phyloP scores from a whole-genome alignment of 2,888 invertebrate genomes.

The Sphaerophoria rueppellii region DNA sequence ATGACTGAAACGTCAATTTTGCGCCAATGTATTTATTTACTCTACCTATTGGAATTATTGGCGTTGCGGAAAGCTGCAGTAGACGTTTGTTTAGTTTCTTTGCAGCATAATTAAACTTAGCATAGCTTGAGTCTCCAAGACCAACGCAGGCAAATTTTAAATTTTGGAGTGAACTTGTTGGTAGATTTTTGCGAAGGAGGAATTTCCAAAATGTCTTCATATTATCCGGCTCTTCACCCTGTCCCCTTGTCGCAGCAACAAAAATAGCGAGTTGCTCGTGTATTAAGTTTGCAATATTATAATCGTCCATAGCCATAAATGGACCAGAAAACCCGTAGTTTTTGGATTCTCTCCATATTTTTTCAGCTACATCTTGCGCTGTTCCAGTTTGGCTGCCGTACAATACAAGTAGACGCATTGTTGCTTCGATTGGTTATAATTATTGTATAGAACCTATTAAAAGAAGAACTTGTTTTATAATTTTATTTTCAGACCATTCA shows the following conservation, averaged over 20 bases:
- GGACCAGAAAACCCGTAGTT: conserved; percentile 87
- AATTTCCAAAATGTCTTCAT: conserved; percentile 97
- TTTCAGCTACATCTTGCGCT: conserved; percentile 96
- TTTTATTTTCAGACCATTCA: no score
- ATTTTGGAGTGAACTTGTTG: conserved; percentile 85
- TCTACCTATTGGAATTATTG: conserved; percentile 87
- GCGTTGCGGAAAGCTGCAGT: conserved; percentile 89
- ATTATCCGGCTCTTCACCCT: conserved; percentile 98
- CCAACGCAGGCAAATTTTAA: conserved; percentile 93
- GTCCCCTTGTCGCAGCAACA: conserved; percentile 97
- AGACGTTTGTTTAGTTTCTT: conserved; percentile 94
- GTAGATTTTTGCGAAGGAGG: conserved; percentile 90
- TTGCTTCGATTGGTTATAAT: neutral
- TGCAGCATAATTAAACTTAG: conserved; percentile 96
- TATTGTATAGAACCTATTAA: no score
- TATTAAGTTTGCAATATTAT: conserved; percentile 86
- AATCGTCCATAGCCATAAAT: conserved; percentile 91
- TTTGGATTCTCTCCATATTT: conserved; percentile 93
- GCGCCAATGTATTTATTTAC: no score
- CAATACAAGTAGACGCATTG: conserved; percentile 86
- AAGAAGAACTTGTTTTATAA: no score
- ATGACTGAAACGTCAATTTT: no score
- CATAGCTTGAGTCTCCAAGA: conserved; percentile 97
- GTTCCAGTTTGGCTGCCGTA: conserved; percentile 99
- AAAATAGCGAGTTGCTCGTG: conserved; percentile 91